Evolutionary conservation across 2,113 vertebrate species (phyloP).

Genomic region (Paraplagusia blochii): DNA sequence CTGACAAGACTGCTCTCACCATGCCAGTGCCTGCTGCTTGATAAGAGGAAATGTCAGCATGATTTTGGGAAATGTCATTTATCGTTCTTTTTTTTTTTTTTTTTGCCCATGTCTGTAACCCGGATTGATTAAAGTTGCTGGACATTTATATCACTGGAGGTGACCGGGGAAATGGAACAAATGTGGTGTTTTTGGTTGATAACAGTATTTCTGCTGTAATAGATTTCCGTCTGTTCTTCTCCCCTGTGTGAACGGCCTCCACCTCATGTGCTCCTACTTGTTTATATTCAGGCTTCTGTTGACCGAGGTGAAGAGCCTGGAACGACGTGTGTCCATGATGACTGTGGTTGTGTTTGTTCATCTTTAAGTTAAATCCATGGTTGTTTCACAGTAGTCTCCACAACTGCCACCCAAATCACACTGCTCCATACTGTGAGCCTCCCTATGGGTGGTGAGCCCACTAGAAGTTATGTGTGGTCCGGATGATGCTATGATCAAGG

Average conservation of each 20-base stretch:
- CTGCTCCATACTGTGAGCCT: too few species aligned
- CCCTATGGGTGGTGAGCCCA: too few species aligned
- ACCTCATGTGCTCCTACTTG: constrained; percentile 43
- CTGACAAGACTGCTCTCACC: constrained; percentile 77
- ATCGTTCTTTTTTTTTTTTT: constrained; percentile 70
- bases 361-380: too few species aligned
- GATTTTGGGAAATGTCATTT: constrained; percentile 81
- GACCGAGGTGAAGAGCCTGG: constrained; percentile 47
- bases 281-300: constrained; percentile 45
- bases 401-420: too few species aligned
- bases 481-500: too few species aligned
- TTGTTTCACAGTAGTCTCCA: too few species aligned
- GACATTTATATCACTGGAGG: constrained; percentile 71
- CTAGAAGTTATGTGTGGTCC: too few species aligned
- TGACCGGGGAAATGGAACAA: constrained; percentile 63
- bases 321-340: background rate
- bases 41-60: constrained; percentile 81
- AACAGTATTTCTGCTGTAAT: constrained; percentile 35
- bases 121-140: constrained; percentile 70
- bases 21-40: constrained; percentile 73
- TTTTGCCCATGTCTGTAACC: constrained; percentile 69
- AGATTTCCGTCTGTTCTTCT: constrained; percentile 52
- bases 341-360: too few species aligned
- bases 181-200: constrained; percentile 50
- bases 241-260: constrained; percentile 35